These are phyloP conservation scores for Montipora cactus DNA, from an alignment of 64 coral and sea anemone species.

Conservation along the genomic window DNA sequence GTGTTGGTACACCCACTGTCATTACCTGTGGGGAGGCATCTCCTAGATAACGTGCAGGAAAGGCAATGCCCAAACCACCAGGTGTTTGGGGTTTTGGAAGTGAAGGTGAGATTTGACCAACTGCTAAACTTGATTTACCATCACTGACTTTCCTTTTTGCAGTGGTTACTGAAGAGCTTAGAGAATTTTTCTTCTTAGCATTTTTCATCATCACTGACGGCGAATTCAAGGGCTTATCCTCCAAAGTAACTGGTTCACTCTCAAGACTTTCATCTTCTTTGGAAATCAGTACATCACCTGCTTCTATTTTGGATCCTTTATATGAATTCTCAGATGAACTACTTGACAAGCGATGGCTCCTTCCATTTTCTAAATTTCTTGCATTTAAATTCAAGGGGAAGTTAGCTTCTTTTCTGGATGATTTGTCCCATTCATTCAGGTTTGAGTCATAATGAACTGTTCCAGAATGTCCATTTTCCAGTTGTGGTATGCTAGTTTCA, in stretches of 20 bases:
- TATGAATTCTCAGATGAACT: constrained; percentile 63
- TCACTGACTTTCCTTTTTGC: constrained; percentile 1
- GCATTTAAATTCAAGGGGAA: neutral
- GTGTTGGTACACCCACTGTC: constrained; percentile 83
- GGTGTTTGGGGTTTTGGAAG: constrained; percentile 32
- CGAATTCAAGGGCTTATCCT: constrained; percentile 69
- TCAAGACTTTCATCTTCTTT: constrained; percentile 75
- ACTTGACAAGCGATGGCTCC: neutral
- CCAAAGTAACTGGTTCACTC: constrained; percentile 77
- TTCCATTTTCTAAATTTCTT: neutral
- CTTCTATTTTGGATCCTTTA: neutral
- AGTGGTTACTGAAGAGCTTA: neutral
- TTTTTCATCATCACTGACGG: neutral
- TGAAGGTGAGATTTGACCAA: constrained; percentile 43
- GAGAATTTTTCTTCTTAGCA: neutral
- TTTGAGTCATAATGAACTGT: neutral
- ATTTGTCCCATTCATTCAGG: neutral
- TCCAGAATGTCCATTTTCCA: neutral
- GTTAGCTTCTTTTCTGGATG: neutral
- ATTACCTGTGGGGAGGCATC: constrained; percentile 35
- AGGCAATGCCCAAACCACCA: constrained; percentile 36
- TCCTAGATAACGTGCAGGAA: constrained; percentile 67
- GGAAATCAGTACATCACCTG: constrained; percentile 30
- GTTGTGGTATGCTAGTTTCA: neutral
- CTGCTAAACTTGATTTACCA: constrained; percentile 10